A percentile compares a stretch with the other conserved stretches of the same genome.
Evolutionary conservation across 2,888 invertebrate genomes (phyloP).

Genomic region (Heliconius erato): DNA sequence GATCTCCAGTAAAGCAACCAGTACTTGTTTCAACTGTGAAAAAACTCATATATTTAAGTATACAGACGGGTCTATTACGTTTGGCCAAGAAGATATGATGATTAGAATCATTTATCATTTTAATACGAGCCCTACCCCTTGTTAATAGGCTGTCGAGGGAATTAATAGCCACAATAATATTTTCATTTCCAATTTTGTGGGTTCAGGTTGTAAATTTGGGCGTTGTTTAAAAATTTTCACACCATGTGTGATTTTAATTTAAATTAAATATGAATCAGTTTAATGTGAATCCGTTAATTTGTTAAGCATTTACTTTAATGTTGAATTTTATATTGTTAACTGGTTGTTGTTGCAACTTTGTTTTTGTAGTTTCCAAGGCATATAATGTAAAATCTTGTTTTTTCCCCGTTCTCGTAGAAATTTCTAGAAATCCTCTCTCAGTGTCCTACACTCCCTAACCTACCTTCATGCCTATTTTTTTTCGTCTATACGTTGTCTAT

Average conservation of each 20-base stretch:
- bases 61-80: constrained; percentile 53
- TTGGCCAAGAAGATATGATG: constrained; percentile 72
- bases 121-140: constrained; percentile 80
- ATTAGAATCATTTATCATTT: constrained; percentile 84
- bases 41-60: constrained; percentile 23
- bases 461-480: too few species aligned
- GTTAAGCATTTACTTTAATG: neutral
- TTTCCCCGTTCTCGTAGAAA: too few species aligned
- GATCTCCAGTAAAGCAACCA: constrained; percentile 55
- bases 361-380: neutral
- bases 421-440: too few species aligned
- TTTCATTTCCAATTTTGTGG: constrained; percentile 82
- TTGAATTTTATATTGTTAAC: neutral
- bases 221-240: constrained; percentile 44
- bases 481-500: too few species aligned
- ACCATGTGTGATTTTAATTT: neutral
- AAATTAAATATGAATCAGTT: neutral
- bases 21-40: constrained; percentile 30
- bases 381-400: too few species aligned
- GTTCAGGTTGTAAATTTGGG: constrained; percentile 58
- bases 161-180: constrained; percentile 82
- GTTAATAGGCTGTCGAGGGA: constrained; percentile 80
- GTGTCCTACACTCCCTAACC: too few species aligned
- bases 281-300: neutral
- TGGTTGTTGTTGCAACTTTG: neutral